Conservation (phyloP, 2,113 vertebrate species). For the Corydoras maculifer region DNA sequence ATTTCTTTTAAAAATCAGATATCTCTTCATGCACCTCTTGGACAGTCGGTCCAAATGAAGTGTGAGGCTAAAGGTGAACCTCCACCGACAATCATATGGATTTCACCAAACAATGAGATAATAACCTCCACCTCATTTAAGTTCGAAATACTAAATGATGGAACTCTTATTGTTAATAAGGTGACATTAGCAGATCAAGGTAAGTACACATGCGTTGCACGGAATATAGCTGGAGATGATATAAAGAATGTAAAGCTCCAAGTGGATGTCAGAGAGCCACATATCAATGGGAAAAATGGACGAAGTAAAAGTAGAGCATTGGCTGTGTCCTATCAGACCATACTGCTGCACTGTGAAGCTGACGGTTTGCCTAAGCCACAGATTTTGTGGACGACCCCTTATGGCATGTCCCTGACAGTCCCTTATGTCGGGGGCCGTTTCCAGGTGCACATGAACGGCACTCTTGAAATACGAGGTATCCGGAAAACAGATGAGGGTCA, state of each 20-base stretch:
- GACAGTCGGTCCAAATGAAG: conserved; percentile 52
- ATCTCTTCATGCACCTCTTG: conserved; percentile 48
- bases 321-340: conserved; percentile 65
- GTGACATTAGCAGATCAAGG: conserved; percentile 59
- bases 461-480: conserved; percentile 65
- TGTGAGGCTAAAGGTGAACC: conserved; percentile 64
- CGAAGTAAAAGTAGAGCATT: conserved; percentile 47
- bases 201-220: conserved; percentile 65
- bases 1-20: conserved; percentile 54
- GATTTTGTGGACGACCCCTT: conserved; percentile 63
- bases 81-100: conserved; percentile 61
- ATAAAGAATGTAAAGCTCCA: conserved; percentile 61
- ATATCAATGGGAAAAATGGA: conserved; percentile 57
- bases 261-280: conserved; percentile 56
- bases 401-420: conserved; percentile 54
- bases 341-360: conserved; percentile 60
- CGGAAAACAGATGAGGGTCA: conserved; percentile 66
- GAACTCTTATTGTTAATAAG: conserved; percentile 59
- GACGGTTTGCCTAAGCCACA: conserved; percentile 65
- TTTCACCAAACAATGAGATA: conserved; percentile 62
- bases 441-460: conserved; percentile 67
- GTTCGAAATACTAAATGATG: conserved; percentile 55
- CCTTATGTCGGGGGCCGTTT: conserved; percentile 69
- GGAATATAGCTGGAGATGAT: conserved; percentile 64
- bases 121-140: conserved; percentile 52